Conservation (phyloP, 2,113 vertebrate genomes). For the Perognathus longimembris region DNA sequence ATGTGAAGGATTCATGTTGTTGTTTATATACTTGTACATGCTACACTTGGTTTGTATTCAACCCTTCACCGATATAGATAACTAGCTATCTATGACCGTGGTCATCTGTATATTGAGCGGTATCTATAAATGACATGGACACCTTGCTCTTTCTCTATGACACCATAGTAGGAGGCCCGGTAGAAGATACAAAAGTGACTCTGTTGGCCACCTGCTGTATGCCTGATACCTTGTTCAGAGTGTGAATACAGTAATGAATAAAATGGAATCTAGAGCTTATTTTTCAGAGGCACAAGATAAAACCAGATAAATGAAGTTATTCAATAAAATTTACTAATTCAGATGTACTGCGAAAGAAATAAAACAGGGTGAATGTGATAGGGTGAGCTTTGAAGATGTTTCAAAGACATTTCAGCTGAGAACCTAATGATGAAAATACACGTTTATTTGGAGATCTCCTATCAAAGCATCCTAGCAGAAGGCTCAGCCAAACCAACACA, state of each 20-base stretch:
- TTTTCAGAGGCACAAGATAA: not conserved
- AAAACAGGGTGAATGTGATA: not conserved
- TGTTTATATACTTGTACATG: too few species aligned
- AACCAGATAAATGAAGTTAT: constrained; percentile 12
- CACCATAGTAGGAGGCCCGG: not conserved
- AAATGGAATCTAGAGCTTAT: not conserved
- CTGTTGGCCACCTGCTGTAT: not conserved
- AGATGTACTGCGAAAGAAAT: not conserved
- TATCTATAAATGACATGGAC: not conserved
- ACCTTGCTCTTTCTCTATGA: not conserved
- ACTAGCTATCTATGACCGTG: not conserved
- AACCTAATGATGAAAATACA: not conserved
- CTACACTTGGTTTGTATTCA: too few species aligned
- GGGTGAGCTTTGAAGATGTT: not conserved
- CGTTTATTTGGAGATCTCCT: not conserved
- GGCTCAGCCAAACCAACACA: fast-evolving
- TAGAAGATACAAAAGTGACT: not conserved
- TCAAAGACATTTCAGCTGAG: not conserved
- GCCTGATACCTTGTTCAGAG: not conserved
- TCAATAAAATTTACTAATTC: not conserved
- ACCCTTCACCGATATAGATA: not conserved
- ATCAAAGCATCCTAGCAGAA: not conserved
- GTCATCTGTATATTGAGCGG: not conserved
- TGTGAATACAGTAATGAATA: not conserved
- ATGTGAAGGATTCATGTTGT: too few species aligned